phyloP scores from a whole-genome alignment of 2,888 invertebrate genomes.

The Chrysina gloriosa region DNA sequence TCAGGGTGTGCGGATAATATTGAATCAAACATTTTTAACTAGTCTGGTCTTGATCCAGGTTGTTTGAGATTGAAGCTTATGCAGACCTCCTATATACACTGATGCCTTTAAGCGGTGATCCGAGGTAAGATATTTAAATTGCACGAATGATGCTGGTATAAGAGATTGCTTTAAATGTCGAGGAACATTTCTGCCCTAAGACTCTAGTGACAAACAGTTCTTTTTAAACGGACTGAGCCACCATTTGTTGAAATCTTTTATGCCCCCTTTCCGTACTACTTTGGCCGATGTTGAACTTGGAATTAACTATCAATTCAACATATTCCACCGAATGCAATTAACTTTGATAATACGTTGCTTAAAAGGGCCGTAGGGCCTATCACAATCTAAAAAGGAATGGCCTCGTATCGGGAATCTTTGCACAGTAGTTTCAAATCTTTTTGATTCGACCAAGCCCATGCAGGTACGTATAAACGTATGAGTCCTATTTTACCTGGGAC shows the following conservation, averaged over 20 bases:
- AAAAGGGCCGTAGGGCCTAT: conserved; percentile 19
- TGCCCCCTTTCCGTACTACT: not conserved
- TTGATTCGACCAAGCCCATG: conserved; percentile 22
- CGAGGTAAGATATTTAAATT: conserved; percentile 22
- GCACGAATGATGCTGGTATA: conserved; percentile 14
- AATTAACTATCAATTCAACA: conserved; percentile 13
- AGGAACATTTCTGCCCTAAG: conserved; percentile 8
- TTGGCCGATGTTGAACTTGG: not conserved
- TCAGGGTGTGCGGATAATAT: not conserved
- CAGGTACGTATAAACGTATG: conserved; percentile 25
- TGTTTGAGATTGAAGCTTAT: conserved; percentile 21
- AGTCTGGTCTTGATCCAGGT: conserved; percentile 3
- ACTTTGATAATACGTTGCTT: conserved; percentile 23
- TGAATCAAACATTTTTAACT: conserved; percentile 1
- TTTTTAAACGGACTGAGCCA: not conserved
- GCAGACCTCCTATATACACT: not conserved
- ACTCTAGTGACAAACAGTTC: too few relatives aligned
- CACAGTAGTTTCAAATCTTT: not conserved
- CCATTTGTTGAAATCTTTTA: conserved; percentile 1
- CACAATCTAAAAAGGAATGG: conserved; percentile 31
- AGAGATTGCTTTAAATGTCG: not conserved
- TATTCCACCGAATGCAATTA: conserved; percentile 24
- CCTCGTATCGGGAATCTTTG: conserved; percentile 20
- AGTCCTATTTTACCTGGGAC: conserved; percentile 32
- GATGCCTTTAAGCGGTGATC: not conserved